Evolutionary conservation across 2,888 invertebrate species (phyloP).

Genomic region (Hemistola chrysoprasaria): DNA sequence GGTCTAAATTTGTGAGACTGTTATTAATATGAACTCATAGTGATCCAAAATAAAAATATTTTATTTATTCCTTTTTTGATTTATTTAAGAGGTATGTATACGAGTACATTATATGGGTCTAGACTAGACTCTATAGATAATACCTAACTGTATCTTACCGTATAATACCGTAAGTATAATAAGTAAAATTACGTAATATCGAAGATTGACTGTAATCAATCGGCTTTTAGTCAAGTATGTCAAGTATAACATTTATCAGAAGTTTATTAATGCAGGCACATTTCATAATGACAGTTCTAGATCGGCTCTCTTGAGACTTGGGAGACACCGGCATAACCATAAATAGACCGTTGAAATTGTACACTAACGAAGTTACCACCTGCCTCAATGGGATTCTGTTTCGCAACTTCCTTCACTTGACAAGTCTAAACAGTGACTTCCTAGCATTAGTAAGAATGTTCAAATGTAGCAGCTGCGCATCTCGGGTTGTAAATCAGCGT

Average conservation of each 20-base stretch:
- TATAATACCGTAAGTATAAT: no score
- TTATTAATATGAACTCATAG: no score
- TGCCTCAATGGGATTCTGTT: conserved; percentile 37
- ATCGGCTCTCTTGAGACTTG: conserved; percentile 4
- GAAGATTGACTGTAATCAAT: no score
- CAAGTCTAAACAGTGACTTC: conserved; percentile 60
- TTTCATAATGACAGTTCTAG: conserved; percentile 12
- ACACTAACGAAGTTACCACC: conserved; percentile 18
- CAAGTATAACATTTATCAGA: conserved; percentile 13
- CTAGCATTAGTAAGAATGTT: conserved; percentile 31
- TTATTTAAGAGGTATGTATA: no score
- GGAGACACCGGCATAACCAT: conserved; percentile 6
- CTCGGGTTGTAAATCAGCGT: conserved; percentile 55
- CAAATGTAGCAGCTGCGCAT: conserved; percentile 59
- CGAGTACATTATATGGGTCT: no score
- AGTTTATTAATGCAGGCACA: conserved; percentile 12
- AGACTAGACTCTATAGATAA: no score
- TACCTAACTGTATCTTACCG: no score
- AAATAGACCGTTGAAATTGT: conserved; percentile 16
- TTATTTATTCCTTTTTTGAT: no score
- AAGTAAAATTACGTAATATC: no score
- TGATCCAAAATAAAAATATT: no score
- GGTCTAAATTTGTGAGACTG: no score
- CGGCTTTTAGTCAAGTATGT: background rate
- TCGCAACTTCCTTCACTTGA: conserved; percentile 51